Conservation (phyloP, 2,797 vertebrate genomes). For the Pseudocheirus occidentalis region DNA sequence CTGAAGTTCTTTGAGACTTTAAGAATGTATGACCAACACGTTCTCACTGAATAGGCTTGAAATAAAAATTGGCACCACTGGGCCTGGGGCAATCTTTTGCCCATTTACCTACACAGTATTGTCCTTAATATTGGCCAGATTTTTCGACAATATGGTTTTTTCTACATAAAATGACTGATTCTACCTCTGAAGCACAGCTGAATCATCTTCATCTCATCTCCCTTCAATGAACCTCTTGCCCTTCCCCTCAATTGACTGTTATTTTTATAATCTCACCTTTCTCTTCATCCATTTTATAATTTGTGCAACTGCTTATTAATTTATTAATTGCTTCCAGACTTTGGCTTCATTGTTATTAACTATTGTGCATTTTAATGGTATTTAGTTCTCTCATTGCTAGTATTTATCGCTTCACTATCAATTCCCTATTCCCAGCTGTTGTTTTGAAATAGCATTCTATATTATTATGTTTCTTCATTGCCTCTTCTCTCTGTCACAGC, state of each 20-base stretch:
- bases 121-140: neutral
- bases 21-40: neutral
- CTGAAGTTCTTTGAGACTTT: neutral
- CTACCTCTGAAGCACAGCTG: neutral
- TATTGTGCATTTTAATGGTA: conserved; percentile 81
- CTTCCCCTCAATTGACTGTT: neutral
- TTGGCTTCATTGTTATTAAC: conserved; percentile 79
- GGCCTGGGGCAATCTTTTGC: neutral
- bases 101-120: neutral
- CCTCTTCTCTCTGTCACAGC: conserved; percentile 80
- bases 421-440: conserved; percentile 84
- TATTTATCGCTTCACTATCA: conserved; percentile 82
- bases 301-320: conserved; percentile 77
- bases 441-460: conserved; percentile 81
- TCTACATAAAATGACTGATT: neutral
- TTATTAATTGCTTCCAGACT: conserved; percentile 80
- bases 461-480: conserved; percentile 81
- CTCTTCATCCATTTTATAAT: conserved; percentile 58
- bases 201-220: neutral
- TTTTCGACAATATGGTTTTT: neutral
- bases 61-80: neutral
- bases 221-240: neutral
- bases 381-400: conserved; percentile 81
- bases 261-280: conserved; percentile 50
- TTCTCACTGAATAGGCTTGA: neutral